Base-by-base conservation (phyloP, 1,140 invertebrate genomes). In the Atta texana region DNA sequence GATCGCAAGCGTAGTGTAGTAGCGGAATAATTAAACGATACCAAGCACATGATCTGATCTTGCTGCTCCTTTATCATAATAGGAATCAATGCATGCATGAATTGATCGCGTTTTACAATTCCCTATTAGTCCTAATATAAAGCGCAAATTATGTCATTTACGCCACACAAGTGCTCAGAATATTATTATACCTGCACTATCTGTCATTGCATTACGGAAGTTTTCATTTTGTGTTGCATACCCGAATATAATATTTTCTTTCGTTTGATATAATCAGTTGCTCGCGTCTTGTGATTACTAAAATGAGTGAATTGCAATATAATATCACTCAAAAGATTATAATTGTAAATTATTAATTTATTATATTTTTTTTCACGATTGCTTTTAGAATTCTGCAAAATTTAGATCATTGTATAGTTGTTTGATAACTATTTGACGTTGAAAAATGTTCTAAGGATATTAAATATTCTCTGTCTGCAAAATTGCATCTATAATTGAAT, bases 11-110 rank as follows among this genome's bases (percentile, higher is more conserved):
- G 31, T 24, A 51, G 80, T 81, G 68, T 18, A 85, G 31, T 21
- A 69, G 86, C 55, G 14, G 55, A 84, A 75, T 84, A 75, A 61
- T 84, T 84, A 69, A 74, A 63, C 55, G 80, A 68, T 28, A 61
- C n/a, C 31, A 71, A 18, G 44, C 53, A 69, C 31, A 16, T 49
- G 44, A 63, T 84, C 57, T 75, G 80, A 84, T 84, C 44, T 74
- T 61, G 55, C 3, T 55, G n/a, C 39, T 71, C 39, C 49, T 81
- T 53, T 31, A n/a, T 59, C 53, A 85, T 39, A 75, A 77, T 39
- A 28, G 39, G 77, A 28, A 64, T 53, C 39, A 53, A 72, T 51
- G 55, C 28, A 39, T 55, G 28, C 53, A 57, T 10, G 49, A 39
- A 55, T 53, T 59, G 61, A 24, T n/a, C 28, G 44, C n/a, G 68